phyloP scores from a whole-genome alignment of 2,797 vertebrate species.

The Parauchenoglanis punctatus region DNA sequence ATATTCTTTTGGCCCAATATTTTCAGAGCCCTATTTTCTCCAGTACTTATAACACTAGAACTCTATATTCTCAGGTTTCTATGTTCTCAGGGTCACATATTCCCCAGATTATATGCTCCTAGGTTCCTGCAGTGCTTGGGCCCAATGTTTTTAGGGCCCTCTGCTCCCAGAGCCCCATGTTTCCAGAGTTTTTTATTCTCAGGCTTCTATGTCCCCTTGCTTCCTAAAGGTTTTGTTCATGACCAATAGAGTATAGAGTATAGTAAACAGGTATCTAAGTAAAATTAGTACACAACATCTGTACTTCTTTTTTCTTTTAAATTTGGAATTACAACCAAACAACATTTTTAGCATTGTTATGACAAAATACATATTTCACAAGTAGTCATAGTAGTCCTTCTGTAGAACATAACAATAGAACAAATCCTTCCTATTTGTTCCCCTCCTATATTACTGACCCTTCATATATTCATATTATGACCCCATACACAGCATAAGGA shows the following conservation, averaged over 20 bases:
- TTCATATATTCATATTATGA: background rate
- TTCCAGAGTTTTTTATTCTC: background rate
- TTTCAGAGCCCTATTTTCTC: background rate
- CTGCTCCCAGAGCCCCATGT: background rate
- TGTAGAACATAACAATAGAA: too few species aligned
- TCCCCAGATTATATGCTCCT: background rate
- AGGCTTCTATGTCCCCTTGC: background rate
- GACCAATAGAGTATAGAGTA: background rate
- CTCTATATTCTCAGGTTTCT: background rate
- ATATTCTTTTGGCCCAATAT: background rate
- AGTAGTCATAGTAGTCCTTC: background rate
- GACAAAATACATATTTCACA: background rate
- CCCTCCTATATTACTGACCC: background rate
- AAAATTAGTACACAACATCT: background rate
- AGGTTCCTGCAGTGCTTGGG: background rate
- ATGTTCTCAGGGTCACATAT: background rate
- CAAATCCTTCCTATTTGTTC: too few species aligned
- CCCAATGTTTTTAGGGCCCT: background rate
- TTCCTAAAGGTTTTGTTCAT: background rate
- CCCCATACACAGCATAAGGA: background rate
- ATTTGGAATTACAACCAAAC: background rate
- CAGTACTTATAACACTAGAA: background rate
- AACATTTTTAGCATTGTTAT: background rate
- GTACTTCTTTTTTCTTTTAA: background rate
- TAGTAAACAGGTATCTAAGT: background rate